Conservation (phyloP, 2,797 vertebrate genomes). For the Tiaroga cobitis region DNA sequence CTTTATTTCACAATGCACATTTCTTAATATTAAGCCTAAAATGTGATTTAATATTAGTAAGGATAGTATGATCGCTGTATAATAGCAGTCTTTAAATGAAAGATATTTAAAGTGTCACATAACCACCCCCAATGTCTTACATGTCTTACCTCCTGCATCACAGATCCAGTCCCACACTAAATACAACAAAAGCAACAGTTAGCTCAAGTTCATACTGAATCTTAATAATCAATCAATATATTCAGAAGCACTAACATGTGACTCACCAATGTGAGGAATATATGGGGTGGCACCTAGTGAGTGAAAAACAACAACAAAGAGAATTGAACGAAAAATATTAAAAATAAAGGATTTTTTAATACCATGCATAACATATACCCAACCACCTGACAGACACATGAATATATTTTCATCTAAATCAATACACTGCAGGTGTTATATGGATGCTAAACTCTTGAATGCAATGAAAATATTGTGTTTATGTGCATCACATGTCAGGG, state of each 20-base stretch:
- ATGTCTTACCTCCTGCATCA: slow-evolving; percentile 74
- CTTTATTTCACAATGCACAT: no score
- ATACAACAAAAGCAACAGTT: slow-evolving; percentile 36
- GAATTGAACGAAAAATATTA: neutral
- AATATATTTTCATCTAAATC: neutral
- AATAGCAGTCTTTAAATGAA: no score
- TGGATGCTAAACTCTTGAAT: neutral
- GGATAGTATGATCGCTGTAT: no score
- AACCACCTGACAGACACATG: neutral
- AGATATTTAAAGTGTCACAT: no score
- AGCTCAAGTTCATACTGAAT: neutral
- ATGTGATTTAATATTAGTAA: no score
- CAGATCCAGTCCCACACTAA: slow-evolving; percentile 83
- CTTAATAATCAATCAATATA: neutral
- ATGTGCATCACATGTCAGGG: neutral
- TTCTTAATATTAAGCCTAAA: no score
- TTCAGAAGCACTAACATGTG: neutral
- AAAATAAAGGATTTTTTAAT: neutral
- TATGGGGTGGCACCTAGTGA: slow-evolving; percentile 75
- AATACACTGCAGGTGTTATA: neutral
- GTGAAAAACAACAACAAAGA: slow-evolving; percentile 30
- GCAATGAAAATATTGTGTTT: neutral
- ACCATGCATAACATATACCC: neutral
- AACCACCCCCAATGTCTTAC: no score
- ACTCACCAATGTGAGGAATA: slow-evolving; percentile 76